A percentile compares a stretch with the other conserved stretches of the same genome.
Conservation (phyloP, 2,113 vertebrate species). For the Psilopsiagon aymara region DNA sequence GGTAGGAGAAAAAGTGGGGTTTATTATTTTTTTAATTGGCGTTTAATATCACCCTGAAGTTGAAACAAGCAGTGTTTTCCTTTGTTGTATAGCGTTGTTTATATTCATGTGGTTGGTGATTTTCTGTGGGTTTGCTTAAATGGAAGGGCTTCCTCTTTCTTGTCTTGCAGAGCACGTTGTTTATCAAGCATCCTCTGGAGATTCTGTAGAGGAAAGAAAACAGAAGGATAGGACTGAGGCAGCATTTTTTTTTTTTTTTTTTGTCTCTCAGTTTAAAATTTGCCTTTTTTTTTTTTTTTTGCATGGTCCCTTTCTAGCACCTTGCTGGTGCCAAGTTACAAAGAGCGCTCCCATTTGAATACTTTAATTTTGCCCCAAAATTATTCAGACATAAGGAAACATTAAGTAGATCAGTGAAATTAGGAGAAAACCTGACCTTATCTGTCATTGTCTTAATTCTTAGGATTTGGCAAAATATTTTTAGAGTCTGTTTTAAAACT, state of each 20-base stretch:
- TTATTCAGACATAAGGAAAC: neutral
- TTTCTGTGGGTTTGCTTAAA: neutral
- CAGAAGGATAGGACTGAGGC: neutral
- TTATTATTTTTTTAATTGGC: neutral
- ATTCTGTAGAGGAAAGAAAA: neutral
- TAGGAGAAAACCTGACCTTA: neutral
- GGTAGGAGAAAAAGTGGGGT: neutral
- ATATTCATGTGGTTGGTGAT: neutral
- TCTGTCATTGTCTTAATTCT: neutral
- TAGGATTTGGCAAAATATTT: neutral
- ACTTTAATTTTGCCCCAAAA: neutral
- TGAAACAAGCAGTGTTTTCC: neutral
- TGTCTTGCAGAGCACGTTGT: neutral
- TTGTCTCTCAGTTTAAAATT: neutral
- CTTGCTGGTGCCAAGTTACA: neutral
- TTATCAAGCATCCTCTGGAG: neutral
- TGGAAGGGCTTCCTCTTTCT: neutral
- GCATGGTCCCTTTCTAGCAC: neutral
- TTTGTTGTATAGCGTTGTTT: neutral
- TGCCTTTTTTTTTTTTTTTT: neutral
- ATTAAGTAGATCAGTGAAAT: neutral
- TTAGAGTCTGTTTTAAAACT: neutral
- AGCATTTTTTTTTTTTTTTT: neutral
- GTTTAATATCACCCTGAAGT: neutral
- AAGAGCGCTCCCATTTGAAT: neutral